Percentiles rank a stretch among this genome's conserved stretches.
These are phyloP conservation scores for Pantherophis alleghaniensis DNA, from an alignment of 2,797 vertebrate genomes.

Conservation along the genomic window DNA sequence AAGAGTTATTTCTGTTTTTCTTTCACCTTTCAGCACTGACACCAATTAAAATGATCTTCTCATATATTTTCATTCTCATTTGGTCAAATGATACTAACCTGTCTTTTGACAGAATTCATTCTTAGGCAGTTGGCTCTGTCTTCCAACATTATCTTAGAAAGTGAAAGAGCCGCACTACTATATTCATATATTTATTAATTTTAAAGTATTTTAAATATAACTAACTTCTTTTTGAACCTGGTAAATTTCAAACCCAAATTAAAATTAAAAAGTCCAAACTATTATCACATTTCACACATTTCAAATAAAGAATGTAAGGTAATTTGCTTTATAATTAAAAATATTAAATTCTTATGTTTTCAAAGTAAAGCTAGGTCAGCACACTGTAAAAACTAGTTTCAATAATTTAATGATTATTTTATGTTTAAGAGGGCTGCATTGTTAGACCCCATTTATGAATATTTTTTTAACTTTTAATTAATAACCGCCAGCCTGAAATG, in stretches of 20 bases:
- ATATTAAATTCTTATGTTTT: neutral
- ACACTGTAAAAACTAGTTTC: neutral
- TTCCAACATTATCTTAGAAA: neutral
- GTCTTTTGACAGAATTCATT: neutral
- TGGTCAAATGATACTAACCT: conserved; percentile 13
- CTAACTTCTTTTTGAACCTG: neutral
- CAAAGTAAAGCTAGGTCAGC: neutral
- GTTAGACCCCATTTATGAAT: neutral
- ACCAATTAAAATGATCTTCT: conserved; percentile 23
- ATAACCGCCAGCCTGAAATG: neutral
- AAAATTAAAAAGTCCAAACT: neutral
- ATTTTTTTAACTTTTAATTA: neutral
- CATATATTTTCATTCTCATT: conserved; percentile 25
- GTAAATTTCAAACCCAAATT: neutral
- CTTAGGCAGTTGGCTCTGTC: neutral
- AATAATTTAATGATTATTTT: neutral
- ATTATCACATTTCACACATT: neutral
- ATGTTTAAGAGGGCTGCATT: neutral
- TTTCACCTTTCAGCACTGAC: conserved; percentile 13
- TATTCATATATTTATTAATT: neutral
- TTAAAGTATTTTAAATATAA: neutral
- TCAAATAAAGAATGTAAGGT: neutral
- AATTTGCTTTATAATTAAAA: neutral
- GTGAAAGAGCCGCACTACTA: neutral
- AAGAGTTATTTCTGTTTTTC: conserved; percentile 21